Conservation (phyloP, 2,113 vertebrate species). For the Paramisgurnus dabryanus region DNA sequence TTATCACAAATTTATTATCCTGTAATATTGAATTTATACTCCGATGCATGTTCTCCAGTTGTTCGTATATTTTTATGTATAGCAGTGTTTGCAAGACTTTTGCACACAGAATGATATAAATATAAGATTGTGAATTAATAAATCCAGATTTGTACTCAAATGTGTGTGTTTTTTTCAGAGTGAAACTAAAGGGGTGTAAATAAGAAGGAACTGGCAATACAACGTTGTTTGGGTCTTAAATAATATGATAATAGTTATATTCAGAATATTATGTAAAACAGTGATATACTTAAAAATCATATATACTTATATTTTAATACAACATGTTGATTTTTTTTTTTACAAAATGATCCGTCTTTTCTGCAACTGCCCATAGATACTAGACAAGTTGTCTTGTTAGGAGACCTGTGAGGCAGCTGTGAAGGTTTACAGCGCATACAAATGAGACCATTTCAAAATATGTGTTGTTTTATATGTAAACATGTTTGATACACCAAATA, state of each 20-base stretch:
- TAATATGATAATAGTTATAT: too few relatives aligned
- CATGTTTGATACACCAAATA: neutral
- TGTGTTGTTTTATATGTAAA: conserved; percentile 20
- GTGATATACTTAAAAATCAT: too few relatives aligned
- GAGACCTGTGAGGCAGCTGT: conserved; percentile 4
- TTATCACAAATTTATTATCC: conserved; percentile 22
- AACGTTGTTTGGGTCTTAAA: too few relatives aligned
- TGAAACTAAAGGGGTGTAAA: too few relatives aligned
- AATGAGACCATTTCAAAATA: conserved; percentile 58
- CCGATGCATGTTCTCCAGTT: conserved; percentile 62
- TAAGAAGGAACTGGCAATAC: too few relatives aligned
- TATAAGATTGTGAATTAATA: conserved; percentile 73
- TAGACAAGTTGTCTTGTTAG: neutral
- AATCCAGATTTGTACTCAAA: conserved; percentile 72
- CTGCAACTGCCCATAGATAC: too few relatives aligned
- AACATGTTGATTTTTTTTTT: too few relatives aligned
- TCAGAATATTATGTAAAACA: too few relatives aligned
- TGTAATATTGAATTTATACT: conserved; percentile 49
- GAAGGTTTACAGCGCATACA: conserved; percentile 60
- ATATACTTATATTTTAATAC: too few relatives aligned
- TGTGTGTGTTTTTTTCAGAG: neutral
- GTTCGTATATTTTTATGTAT: conserved; percentile 71
- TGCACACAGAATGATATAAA: conserved; percentile 60
- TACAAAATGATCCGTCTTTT: too few relatives aligned
- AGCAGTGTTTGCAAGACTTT: conserved; percentile 67